These are phyloP conservation scores for Enhydra lutris DNA, from an alignment of 2,113 vertebrate genomes.

Conservation along the genomic window DNA sequence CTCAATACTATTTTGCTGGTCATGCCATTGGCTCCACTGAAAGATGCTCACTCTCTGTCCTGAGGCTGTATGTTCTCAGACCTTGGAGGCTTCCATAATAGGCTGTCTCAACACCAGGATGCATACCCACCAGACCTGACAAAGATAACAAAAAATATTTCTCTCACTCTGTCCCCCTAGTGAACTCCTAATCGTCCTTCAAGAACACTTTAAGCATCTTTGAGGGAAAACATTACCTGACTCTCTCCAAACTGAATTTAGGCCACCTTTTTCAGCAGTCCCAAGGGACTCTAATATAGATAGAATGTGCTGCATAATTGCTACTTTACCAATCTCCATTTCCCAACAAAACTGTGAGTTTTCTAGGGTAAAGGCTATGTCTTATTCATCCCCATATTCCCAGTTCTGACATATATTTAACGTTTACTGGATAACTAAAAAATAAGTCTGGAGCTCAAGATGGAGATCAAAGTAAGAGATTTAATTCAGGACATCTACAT, in stretches of 20 bases:
- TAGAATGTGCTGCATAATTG: background rate
- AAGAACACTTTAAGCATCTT: background rate
- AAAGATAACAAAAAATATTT: background rate
- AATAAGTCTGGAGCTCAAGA: conserved; percentile 33
- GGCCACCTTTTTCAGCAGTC: background rate
- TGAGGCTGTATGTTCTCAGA: background rate
- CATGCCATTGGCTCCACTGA: background rate
- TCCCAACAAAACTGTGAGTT: conserved; percentile 22
- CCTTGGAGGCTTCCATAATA: background rate
- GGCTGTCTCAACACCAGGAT: background rate
- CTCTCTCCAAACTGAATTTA: background rate
- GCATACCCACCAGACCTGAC: background rate
- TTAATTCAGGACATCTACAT: conserved; percentile 26
- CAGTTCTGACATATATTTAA: conserved; percentile 38
- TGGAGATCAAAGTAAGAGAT: conserved; percentile 37
- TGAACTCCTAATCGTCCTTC: conserved; percentile 22
- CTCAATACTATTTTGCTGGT: background rate
- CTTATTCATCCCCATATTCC: background rate
- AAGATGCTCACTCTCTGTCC: background rate
- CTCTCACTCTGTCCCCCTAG: background rate
- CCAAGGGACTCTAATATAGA: background rate
- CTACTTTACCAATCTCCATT: conserved; percentile 8
- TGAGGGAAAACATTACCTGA: background rate
- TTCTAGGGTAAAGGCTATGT: background rate
- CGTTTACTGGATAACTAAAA: conserved; percentile 41